These are phyloP conservation scores for Mesorhabditis belari DNA, from an alignment of 2,888 invertebrate species.

Conservation along the genomic window DNA sequence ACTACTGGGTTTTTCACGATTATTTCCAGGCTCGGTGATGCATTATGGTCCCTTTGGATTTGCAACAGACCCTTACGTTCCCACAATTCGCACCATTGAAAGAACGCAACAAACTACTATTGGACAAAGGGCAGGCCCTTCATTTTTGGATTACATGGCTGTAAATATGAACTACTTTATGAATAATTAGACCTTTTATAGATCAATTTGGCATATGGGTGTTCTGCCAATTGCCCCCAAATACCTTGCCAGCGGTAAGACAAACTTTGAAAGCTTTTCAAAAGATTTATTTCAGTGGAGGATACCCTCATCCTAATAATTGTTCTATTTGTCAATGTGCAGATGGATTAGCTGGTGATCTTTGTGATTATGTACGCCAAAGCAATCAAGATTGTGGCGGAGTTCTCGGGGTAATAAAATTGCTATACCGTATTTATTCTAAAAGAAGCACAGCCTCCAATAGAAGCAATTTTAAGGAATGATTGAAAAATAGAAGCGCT, in stretches of 20 bases:
- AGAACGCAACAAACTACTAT: conserved; percentile 40
- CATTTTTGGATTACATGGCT: conserved; percentile 49
- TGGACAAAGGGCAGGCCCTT: conserved; percentile 49
- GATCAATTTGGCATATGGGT: conserved; percentile 49
- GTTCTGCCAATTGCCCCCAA: conserved; percentile 26
- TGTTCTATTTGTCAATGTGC: conserved; percentile 47
- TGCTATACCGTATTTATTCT: conserved; percentile 3
- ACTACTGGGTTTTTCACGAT: background rate
- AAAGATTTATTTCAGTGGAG: conserved; percentile 12
- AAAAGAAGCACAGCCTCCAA: background rate
- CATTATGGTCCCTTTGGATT: conserved; percentile 52
- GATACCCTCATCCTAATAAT: conserved; percentile 49
- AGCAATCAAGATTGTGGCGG: conserved; percentile 41
- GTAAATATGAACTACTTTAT: conserved; percentile 14
- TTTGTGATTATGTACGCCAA: conserved; percentile 35
- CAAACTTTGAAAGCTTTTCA: background rate
- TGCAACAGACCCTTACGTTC: conserved; percentile 43
- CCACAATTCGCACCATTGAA: conserved; percentile 47
- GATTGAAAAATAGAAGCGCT: background rate
- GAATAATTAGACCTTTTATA: conserved; percentile 7
- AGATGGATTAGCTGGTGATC: conserved; percentile 39
- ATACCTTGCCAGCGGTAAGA: conserved; percentile 16
- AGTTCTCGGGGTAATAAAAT: conserved; percentile 34
- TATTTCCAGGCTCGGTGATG: conserved; percentile 38
- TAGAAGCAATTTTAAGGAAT: background rate